Conservation (phyloP, 2,888 invertebrate species). For the Formica aserva region DNA sequence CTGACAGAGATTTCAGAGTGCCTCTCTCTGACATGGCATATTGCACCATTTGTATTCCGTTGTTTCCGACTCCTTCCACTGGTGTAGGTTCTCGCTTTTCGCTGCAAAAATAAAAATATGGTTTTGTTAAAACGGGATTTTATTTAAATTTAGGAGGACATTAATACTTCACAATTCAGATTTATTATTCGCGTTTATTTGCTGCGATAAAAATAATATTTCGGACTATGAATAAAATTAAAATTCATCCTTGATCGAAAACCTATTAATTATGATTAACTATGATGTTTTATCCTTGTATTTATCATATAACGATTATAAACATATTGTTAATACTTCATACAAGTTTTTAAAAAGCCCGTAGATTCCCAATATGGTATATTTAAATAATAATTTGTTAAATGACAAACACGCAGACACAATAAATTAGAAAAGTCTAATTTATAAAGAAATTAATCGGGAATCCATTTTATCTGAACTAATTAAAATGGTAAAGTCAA, state of each 20-base stretch:
- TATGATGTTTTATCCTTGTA: neutral
- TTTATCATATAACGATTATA: conserved; percentile 4
- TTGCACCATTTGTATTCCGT: conserved; percentile 88
- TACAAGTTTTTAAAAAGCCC: conserved; percentile 1
- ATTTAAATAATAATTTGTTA: neutral
- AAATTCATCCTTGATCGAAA: neutral
- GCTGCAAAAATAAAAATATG: conserved; percentile 57
- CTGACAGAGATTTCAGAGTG: conserved; percentile 88
- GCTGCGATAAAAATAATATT: neutral
- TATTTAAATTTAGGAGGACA: conserved; percentile 1
- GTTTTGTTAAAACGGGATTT: neutral
- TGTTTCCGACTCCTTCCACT: conserved; percentile 80
- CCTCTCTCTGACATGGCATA: conserved; percentile 88
- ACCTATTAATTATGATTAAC: neutral
- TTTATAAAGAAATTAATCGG: neutral
- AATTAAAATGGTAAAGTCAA: conserved; percentile 7
- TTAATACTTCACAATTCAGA: neutral
- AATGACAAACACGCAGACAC: conserved; percentile 8
- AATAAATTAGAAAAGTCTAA: neutral
- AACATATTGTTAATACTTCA: neutral
- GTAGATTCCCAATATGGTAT: neutral
- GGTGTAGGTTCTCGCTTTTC: conserved; percentile 85
- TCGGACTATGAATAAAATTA: conserved; percentile 19
- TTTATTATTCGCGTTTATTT: neutral
- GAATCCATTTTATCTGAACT: neutral